Base-by-base conservation (phyloP, 2,113 vertebrate species). In the Athene cunicularia region DNA sequence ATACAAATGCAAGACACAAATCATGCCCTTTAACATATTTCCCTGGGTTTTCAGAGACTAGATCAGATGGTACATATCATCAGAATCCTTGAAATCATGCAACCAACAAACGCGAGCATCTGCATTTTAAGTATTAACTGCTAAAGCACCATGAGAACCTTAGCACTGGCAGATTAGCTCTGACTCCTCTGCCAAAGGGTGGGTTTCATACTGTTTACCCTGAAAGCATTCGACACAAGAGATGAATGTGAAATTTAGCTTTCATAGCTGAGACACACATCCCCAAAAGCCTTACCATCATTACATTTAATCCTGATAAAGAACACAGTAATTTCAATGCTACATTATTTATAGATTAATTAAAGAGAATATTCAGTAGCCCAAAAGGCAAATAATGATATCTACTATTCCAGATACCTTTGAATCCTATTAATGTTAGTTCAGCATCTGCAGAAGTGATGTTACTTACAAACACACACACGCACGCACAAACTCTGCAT, bases 111-210 rank as follows among this genome's bases (percentile, higher is more conserved):
- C 53, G 73, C 1, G 17, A 96, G 67, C 77, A 83, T 76, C 66
- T 95, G 81, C 74, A 96, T 95, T 95, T 97, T 97, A 91, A 93
- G 68, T 92, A 66, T 81, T 71, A 95, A 83, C 64, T 91, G 60
- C 83, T 93, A 91, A 93, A 95, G 68, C 27, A 90, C 87, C 52
- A n/a, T 59, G 68, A 91, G 95, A 93, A 66, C 13, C 43, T 89
- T 56, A 58, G 8, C 33, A 45, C 47, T 64, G 70, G 68, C 91
- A 94, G 35, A 60, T 90, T 70, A 86, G 32, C 37, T 85, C 32
- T 13, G 26, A 63, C 26, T 93, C 37, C 56, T 90, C 49, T 91
- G 82, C 39, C 77, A 94, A 72, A 91, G 30, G 15, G 24, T 33
- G 35, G 27, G 43, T 28, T 84, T 81, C 52, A 47, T 41, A 90